These are phyloP conservation scores for Distichodus sexfasciatus DNA, from an alignment of 2,797 vertebrate species.

Conservation along the genomic window DNA sequence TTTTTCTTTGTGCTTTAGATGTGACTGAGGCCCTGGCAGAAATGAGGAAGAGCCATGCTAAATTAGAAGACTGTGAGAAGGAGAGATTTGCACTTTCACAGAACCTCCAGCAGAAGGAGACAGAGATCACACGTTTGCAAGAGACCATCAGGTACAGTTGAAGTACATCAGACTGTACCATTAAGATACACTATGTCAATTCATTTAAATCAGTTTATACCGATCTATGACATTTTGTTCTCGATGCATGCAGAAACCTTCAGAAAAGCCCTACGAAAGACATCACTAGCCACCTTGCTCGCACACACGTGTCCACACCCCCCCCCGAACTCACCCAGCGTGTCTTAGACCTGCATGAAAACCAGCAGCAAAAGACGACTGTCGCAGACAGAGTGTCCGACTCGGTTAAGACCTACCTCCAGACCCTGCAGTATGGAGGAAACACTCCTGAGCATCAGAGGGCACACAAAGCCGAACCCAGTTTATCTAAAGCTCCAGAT, in stretches of 20 bases:
- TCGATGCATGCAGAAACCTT: constrained; percentile 67
- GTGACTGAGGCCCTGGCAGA: constrained; percentile 71
- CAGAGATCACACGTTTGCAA: constrained; percentile 75
- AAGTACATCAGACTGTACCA: background rate
- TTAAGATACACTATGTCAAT: background rate
- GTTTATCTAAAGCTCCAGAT: constrained; percentile 13
- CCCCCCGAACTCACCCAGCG: constrained; percentile 69
- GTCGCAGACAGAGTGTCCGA: constrained; percentile 50
- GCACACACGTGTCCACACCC: constrained; percentile 56
- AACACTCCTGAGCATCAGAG: background rate
- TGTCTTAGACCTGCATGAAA: constrained; percentile 72
- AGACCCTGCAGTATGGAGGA: constrained; percentile 66
- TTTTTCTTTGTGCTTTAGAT: constrained; percentile 60
- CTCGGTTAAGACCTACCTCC: constrained; percentile 75
- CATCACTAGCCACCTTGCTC: constrained; percentile 67
- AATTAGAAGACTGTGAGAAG: constrained; percentile 74
- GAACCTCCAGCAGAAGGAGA: constrained; percentile 75
- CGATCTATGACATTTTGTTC: background rate
- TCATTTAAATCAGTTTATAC: no score
- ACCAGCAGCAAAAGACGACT: constrained; percentile 63
- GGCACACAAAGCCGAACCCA: background rate
- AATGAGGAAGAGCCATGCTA: constrained; percentile 67
- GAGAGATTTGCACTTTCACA: constrained; percentile 77
- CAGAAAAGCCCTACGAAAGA: constrained; percentile 75
- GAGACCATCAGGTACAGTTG: constrained; percentile 73